Base-by-base conservation (phyloP, 2,888 invertebrate genomes). In the Nomada fucata region DNA sequence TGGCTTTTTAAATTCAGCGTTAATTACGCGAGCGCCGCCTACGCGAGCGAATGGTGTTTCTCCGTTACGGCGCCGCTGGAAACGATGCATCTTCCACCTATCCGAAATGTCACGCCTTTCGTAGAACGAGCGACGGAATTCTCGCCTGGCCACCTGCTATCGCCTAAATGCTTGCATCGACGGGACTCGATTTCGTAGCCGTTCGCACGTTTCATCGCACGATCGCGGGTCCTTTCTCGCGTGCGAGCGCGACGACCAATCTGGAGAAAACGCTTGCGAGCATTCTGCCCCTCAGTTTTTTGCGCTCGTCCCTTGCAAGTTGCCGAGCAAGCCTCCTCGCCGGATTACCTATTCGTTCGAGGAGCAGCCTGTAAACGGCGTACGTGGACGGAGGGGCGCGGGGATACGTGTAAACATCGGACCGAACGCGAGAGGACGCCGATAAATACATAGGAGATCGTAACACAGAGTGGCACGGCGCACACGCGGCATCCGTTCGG, bases 371-470 rank as follows among this genome's bases (percentile, higher is more conserved):
- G 52, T 26, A 13, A n/a, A 59, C 26, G 57, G 42, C 53, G 0
- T 44, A 47, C 13, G n/a, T 13, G 13, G 11, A 36, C 23, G 20
- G 52, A 20, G 42, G 10, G 42, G 10, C 26, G 2, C 47, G 72
- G 77, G 71, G 65, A 81, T 81, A 76, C 85, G 82, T 79, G 88
- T 86, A 88, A 88, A 88, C 82, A 85, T 76, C 63, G 68, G 79
- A 57, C 65, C 76, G 76, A 85, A 88, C 79, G 78, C 82, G 77
- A 82, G 72, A 76, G 79, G 42, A 76, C 60, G 20, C 72, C 72
- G 59, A 82, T 81, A 86, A 86, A 86, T 81, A 86, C 79, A 84
- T 79, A 75, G 50, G 63, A 42, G 15, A 55, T 50, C 23, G 57
- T 60, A 52, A 55, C 52, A 15, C n/a, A 29, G 44, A 42, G 59